A percentile compares a stretch with the other conserved stretches of the same genome.
phyloP scores from a whole-genome alignment of 2,113 vertebrate genomes.

The Emydocephalus ijimae region DNA sequence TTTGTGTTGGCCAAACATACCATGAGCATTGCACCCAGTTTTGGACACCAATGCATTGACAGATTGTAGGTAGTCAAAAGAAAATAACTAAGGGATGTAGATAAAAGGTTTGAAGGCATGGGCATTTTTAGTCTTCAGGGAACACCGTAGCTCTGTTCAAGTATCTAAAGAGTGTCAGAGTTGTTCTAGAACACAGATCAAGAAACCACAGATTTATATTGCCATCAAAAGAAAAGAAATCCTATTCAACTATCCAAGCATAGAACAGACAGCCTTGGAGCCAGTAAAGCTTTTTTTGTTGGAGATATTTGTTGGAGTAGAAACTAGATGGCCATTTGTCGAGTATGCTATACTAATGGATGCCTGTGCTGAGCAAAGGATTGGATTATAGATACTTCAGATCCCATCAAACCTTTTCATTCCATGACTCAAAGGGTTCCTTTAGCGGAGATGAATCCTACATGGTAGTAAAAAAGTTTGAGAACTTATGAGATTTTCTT shows the following conservation, averaged over 20 bases:
- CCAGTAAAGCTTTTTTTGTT: neutral
- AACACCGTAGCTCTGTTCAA: neutral
- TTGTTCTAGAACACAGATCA: neutral
- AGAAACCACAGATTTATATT: neutral
- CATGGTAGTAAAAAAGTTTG: neutral
- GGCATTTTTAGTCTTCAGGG: neutral
- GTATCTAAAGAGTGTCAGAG: neutral
- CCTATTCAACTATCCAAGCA: neutral
- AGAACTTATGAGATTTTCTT: neutral
- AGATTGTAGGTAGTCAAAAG: neutral
- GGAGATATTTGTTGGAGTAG: neutral
- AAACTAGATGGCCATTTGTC: neutral
- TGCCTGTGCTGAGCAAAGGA: neutral
- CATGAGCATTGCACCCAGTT: neutral
- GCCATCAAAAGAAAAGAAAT: neutral
- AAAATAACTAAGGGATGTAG: neutral
- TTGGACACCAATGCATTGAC: neutral
- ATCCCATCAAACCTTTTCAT: neutral
- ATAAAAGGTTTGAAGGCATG: neutral
- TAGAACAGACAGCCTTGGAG: neutral
- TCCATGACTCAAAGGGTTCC: neutral
- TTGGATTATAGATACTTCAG: neutral
- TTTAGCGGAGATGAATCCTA: neutral
- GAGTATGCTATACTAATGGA: neutral
- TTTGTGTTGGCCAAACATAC: neutral